Conservation (phyloP, 2,113 vertebrate genomes). For the Micromys minutus region DNA sequence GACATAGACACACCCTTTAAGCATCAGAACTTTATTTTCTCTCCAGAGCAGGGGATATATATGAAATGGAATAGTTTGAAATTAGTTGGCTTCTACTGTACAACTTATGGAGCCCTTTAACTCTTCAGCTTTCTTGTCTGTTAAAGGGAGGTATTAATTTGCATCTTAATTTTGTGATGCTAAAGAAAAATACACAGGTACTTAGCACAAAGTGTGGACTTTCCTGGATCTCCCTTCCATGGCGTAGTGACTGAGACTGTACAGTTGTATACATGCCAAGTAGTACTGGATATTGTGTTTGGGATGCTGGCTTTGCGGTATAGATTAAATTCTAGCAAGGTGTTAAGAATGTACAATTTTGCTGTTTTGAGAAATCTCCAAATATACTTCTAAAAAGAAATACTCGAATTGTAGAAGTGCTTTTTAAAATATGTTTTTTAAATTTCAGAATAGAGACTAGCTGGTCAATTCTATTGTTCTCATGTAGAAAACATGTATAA, state of each 20-base stretch:
- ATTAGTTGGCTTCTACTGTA: neutral
- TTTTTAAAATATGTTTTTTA: constrained; percentile 48
- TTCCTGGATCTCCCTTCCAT: neutral
- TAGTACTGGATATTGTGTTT: constrained; percentile 9
- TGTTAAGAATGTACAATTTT: constrained; percentile 11
- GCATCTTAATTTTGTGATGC: neutral
- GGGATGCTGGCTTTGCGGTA: neutral
- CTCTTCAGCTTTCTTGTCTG: constrained; percentile 19
- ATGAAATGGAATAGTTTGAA: constrained; percentile 14
- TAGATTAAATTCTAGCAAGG: neutral
- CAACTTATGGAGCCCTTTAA: neutral
- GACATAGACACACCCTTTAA: neutral
- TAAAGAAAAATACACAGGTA: constrained; percentile 36
- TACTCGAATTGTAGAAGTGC: neutral
- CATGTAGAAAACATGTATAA: constrained; percentile 16
- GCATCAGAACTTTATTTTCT: constrained; percentile 35
- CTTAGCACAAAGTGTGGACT: neutral
- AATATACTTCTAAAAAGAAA: neutral
- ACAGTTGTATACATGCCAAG: neutral
- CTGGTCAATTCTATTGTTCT: neutral
- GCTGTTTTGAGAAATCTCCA: constrained; percentile 51
- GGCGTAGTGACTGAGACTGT: neutral
- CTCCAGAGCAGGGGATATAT: constrained; percentile 36
- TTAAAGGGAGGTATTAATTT: constrained; percentile 23
- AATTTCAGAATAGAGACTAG: constrained; percentile 15